Base-by-base conservation (phyloP, 2,113 vertebrate species). In the Bolborhynchus lineola region DNA sequence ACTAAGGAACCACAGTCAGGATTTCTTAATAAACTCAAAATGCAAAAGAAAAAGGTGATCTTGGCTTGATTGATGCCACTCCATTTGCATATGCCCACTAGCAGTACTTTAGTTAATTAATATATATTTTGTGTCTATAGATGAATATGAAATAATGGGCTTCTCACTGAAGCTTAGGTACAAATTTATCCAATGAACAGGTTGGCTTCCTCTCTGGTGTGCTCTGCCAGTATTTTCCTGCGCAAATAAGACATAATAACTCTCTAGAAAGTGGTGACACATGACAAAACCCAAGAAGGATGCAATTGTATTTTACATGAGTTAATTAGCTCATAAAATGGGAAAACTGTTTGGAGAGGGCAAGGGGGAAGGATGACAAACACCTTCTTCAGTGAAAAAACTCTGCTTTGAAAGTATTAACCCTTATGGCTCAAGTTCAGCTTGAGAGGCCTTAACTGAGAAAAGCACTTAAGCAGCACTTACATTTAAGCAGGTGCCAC, bases 21-120 rank as follows among this genome's bases (percentile, higher is more conserved):
- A 67, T 55, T 81, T 83, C 85, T 81, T 74, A 55, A 78, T 68
- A 50, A 83, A 91, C 46, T 60, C 86, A 77, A 88, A 63, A n/a
- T 2, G 0, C 13, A 81, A 11, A 8, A 53, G 46, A 52, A 57
- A 68, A 26, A 42, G 15, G 63, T 55, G 53, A 88, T 94, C 60
- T 37, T 53, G n/a, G 29, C 46, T 68, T 92, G 93, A 90, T 23
- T 94, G 88, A 96, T 91, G 71, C 46, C 29, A 19, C 55, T 75
- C 93, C 76, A 88, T 96, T 95, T 96, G 79, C 95, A 96, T 91
- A 65, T 86, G 76, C 46, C 94, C 79, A 86, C 68, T 7, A 86
- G 76, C 95, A 78, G 69, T 78, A 78, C 80, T 80, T 86, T 67
- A 60, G 88, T 88, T 96, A 95, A 96, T 96, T 95, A 95, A 92